A percentile compares a stretch with the other conserved stretches of the same genome.
phyloP scores from a whole-genome alignment of 2,797 vertebrate species.

The Diplodus puntazzo region DNA sequence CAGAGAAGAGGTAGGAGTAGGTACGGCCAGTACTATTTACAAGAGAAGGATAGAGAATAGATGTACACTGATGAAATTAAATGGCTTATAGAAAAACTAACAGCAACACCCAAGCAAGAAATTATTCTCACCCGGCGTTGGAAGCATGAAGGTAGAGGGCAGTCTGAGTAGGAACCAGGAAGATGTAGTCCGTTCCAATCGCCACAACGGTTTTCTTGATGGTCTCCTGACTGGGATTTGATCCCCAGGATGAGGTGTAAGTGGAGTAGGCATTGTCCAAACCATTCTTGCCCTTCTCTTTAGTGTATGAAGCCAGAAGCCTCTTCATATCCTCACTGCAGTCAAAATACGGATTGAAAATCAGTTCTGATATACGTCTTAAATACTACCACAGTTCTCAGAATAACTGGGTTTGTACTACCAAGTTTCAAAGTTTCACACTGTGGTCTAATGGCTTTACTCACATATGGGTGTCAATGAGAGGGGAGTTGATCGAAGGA shows the following conservation, averaged over 20 bases:
- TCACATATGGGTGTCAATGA: conserved; percentile 82
- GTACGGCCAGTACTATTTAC: conserved; percentile 84
- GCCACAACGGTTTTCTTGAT: conserved; percentile 90
- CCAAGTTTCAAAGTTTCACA: neutral
- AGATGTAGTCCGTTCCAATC: conserved; percentile 89
- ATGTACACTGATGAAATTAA: neutral
- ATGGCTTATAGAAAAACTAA: neutral
- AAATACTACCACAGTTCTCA: neutral
- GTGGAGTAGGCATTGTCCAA: conserved; percentile 69
- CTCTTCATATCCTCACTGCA: conserved; percentile 83
- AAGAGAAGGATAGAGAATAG: neutral
- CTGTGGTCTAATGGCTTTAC: conserved; percentile 36
- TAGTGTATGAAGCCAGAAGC: conserved; percentile 83
- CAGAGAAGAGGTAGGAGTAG: conserved; percentile 91
- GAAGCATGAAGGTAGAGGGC: conserved; percentile 88
- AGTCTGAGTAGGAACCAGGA: conserved; percentile 89
- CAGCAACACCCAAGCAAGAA: neutral
- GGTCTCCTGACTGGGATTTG: conserved; percentile 73
- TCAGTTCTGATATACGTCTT: neutral
- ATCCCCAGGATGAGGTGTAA: conserved; percentile 87
- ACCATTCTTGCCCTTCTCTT: conserved; percentile 81
- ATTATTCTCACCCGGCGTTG: conserved; percentile 85
- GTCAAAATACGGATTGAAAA: neutral
- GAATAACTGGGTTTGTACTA: neutral
- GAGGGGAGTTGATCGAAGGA: conserved; percentile 83